phyloP scores from a whole-genome alignment of 2,797 vertebrate species.

The Hemibagrus guttatus region DNA sequence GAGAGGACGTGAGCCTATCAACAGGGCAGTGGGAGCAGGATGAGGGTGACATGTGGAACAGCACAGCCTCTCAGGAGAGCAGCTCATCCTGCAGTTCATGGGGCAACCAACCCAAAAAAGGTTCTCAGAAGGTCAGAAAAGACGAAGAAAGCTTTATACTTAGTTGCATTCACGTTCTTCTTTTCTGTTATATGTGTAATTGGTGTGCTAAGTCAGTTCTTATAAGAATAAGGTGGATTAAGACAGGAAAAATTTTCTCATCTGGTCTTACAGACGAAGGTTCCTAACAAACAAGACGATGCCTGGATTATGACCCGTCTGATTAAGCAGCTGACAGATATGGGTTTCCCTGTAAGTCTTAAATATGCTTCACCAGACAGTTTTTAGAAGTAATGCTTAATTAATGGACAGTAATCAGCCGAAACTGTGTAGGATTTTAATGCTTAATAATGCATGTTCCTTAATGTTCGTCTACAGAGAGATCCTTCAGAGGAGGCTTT shows the following conservation, averaged over 20 bases:
- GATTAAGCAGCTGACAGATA: conserved; percentile 98
- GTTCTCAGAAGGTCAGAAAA: conserved; percentile 84
- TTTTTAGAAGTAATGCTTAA: background rate
- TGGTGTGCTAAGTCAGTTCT: background rate
- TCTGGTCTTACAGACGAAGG: conserved; percentile 79
- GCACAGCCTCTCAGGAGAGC: conserved; percentile 90
- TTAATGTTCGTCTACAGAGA: conserved; percentile 76
- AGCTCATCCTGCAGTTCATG: conserved; percentile 92
- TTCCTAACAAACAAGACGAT: conserved; percentile 91
- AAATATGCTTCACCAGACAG: background rate
- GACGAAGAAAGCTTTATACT: background rate
- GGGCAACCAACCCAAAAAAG: conserved; percentile 87
- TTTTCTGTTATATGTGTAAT: background rate
- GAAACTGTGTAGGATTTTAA: background rate
- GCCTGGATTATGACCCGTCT: conserved; percentile 95
- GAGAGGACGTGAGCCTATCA: conserved; percentile 85
- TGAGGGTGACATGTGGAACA: conserved; percentile 94
- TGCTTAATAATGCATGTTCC: background rate
- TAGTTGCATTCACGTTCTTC: background rate
- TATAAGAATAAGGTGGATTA: background rate
- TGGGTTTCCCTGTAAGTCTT: conserved; percentile 93
- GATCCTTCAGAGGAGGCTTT: conserved; percentile 98
- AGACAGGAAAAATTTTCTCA: background rate
- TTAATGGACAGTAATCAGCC: background rate
- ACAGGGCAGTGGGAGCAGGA: conserved; percentile 92